A percentile compares a stretch with the other conserved stretches of the same genome.
Evolutionary conservation across 2,797 vertebrate genomes (phyloP).

Genomic region (Aeoliscus strigatus): DNA sequence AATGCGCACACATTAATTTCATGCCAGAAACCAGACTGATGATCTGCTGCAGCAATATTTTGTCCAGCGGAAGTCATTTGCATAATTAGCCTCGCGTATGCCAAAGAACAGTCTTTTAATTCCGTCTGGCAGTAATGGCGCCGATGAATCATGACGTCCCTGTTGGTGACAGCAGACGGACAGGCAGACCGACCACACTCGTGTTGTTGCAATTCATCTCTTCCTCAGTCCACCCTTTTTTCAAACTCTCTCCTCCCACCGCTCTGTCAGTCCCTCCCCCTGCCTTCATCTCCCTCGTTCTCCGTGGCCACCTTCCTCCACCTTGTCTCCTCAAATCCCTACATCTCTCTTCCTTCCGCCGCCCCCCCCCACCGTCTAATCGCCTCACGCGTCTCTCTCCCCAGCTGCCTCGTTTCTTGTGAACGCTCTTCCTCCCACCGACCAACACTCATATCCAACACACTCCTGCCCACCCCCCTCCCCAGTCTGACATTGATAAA

Average conservation of each 20-base stretch:
- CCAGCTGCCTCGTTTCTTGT: constrained; percentile 36
- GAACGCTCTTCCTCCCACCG: constrained; percentile 15
- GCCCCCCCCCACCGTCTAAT: too few species aligned
- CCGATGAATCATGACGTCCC: constrained; percentile 62
- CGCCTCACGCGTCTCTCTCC: constrained; percentile 15
- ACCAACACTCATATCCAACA: constrained; percentile 18
- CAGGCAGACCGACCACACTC: constrained; percentile 23
- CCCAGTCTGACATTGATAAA: constrained; percentile 74
- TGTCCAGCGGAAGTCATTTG: too few species aligned
- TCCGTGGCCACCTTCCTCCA: constrained; percentile 17
- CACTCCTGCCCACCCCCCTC: constrained; percentile 38
- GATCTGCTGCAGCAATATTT: constrained; percentile 25
- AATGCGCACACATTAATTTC: constrained; percentile 37
- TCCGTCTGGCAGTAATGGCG: constrained; percentile 46
- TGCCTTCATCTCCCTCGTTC: constrained; percentile 27
- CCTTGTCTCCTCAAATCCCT: constrained; percentile 14
- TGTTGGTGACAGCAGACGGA: constrained; percentile 28
- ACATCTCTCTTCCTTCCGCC: too few species aligned
- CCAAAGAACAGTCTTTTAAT: constrained; percentile 66
- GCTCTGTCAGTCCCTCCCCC: constrained; percentile 22
- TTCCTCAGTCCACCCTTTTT: constrained; percentile 9
- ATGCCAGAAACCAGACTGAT: constrained; percentile 41
- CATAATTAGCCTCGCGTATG: constrained; percentile 72
- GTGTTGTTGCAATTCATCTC: constrained; percentile 28
- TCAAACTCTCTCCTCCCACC: constrained; percentile 39